These are phyloP conservation scores for Herpetotheres cachinnans DNA, from an alignment of 2,113 vertebrate genomes.

Conservation along the genomic window DNA sequence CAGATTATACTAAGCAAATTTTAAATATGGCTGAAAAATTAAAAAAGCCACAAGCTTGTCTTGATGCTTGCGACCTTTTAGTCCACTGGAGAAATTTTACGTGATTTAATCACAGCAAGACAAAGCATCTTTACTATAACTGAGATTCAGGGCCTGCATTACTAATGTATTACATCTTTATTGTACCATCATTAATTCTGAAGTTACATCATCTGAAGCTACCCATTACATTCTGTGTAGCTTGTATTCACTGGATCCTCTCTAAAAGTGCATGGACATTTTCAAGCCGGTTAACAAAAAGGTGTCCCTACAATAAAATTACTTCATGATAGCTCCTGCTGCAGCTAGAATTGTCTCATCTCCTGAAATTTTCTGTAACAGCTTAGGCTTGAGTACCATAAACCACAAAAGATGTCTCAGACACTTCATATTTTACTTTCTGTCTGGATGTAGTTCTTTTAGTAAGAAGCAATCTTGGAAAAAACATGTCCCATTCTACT, in stretches of 20 bases:
- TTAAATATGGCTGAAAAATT: background rate
- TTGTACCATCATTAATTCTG: background rate
- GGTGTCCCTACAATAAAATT: background rate
- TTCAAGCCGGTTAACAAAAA: background rate
- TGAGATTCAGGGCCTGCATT: background rate
- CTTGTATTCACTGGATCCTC: background rate
- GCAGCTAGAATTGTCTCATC: background rate
- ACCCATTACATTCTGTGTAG: background rate
- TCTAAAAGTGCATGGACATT: background rate
- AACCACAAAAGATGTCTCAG: background rate
- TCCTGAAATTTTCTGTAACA: background rate
- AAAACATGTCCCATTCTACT: background rate
- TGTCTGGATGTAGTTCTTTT: background rate
- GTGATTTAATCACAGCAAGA: background rate
- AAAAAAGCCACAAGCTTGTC: background rate
- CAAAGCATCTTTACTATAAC: background rate
- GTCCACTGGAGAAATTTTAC: background rate
- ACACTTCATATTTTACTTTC: background rate
- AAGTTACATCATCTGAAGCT: background rate
- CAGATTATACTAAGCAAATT: background rate
- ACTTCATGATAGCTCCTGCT: background rate
- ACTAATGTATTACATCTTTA: background rate
- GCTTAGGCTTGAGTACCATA: background rate
- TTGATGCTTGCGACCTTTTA: background rate
- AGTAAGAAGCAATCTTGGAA: background rate